Base-by-base conservation (phyloP, 1,140 invertebrate species). In the Drosophila quadrilineata region DNA sequence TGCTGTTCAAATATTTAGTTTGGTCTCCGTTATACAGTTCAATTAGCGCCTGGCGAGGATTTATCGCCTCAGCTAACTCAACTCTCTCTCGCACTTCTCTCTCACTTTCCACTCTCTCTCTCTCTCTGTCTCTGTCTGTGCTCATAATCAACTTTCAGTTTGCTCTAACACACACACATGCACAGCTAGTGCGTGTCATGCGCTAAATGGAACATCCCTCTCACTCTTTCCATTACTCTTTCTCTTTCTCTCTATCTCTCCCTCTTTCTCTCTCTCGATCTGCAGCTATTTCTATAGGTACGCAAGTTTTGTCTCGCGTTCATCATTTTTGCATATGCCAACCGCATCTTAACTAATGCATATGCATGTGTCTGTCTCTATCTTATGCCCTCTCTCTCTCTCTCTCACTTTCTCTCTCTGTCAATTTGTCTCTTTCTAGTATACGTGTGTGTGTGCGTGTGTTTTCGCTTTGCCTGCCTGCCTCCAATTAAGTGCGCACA, bases 401-500 rank as follows among this genome's bases (percentile, higher is more conserved):
- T n/a, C n/a, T n/a, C n/a, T n/a, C n/a, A n/a, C n/a, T n/a, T n/a
- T n/a, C n/a, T n/a, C n/a, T n/a, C n/a, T n/a, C n/a, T n/a, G n/a
- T n/a, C n/a, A n/a, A n/a, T n/a, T n/a, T n/a, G n/a, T n/a, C n/a
- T n/a, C n/a, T n/a, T n/a, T n/a, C n/a, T n/a, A n/a, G 26, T 31
- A 33, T 49, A 16, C 35, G 19, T 35, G 14, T 28, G 16, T 14
- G 35, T 41, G 21, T 26, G 45, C n/a, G 21, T 53, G 50, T 19
- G 16, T 58, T 67, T 62, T 59, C 36, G 16, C 53, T 66, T 73
- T 19, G 62, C 41, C 69, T 50, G 21, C 41, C 28, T 56, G 41
- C 36, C 71, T 80, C 77, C 77, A 84, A 84, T 84, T 84, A 82
- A 76, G 56, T 68, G 67, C 75, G 63, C 46, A 66, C 75, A 77